Conservation (phyloP, 2,113 vertebrate genomes). For the Elaphurus davidianus region DNA sequence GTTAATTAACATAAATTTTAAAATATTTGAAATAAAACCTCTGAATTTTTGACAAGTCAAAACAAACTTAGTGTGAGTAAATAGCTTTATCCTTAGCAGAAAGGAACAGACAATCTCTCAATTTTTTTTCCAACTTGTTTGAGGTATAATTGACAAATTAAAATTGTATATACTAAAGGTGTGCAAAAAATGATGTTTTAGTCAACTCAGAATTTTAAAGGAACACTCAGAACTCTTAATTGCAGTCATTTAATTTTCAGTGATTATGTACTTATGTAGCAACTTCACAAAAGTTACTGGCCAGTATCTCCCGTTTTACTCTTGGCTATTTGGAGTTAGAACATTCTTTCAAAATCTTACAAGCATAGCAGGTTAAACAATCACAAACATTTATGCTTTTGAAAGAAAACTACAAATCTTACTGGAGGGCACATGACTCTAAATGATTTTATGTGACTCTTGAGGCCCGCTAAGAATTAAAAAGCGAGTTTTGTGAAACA, state of each 20-base stretch:
- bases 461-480: neutral
- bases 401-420: neutral
- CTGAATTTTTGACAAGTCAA: constrained; percentile 13
- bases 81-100: neutral
- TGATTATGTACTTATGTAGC: neutral
- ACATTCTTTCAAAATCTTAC: neutral
- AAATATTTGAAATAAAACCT: constrained; percentile 6
- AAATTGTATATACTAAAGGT: neutral
- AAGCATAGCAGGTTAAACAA: neutral
- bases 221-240: neutral
- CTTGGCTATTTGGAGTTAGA: neutral
- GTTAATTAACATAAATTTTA: neutral
- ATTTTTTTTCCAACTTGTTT: neutral
- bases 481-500: neutral
- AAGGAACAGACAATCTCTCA: neutral
- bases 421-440: neutral
- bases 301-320: neutral
- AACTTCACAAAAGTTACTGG: neutral
- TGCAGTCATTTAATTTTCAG: neutral
- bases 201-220: neutral
- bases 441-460: neutral
- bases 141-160: neutral
- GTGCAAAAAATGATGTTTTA: neutral
- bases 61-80: neutral
- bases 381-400: neutral